phyloP scores from a whole-genome alignment of 2,797 vertebrate genomes.

The Crypturellus tataupa region DNA sequence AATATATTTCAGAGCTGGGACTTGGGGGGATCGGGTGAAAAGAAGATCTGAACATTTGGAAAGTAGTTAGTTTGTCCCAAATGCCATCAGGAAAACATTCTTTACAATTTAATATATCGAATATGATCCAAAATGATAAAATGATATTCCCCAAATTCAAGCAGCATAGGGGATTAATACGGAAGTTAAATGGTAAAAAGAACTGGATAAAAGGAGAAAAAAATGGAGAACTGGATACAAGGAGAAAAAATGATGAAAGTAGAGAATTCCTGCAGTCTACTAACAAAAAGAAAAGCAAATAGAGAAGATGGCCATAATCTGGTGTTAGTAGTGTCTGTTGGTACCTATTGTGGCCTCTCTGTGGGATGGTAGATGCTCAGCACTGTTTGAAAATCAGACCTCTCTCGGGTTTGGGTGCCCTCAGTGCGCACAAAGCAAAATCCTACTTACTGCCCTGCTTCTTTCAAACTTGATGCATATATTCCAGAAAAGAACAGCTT shows the following conservation, averaged over 20 bases:
- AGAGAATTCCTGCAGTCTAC: slow-evolving; percentile 1
- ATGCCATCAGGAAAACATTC: neutral
- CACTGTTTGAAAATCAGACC: neutral
- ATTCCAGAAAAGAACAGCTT: neutral
- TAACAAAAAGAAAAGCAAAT: neutral
- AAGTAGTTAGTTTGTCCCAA: slow-evolving; percentile 43
- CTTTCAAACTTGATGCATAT: neutral
- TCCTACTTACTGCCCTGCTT: neutral
- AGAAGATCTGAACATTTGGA: slow-evolving; percentile 37
- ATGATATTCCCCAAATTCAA: neutral
- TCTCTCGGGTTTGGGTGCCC: neutral
- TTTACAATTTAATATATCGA: slow-evolving; percentile 33
- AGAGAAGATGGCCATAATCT: neutral
- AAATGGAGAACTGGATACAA: neutral
- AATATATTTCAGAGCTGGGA: slow-evolving; percentile 75
- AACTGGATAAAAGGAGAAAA: neutral
- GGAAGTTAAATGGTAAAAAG: slow-evolving; percentile 10
- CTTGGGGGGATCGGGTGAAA: slow-evolving; percentile 61
- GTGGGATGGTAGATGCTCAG: neutral
- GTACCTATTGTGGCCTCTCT: neutral
- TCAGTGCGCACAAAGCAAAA: neutral
- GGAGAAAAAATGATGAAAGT: neutral
- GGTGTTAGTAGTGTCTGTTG: neutral
- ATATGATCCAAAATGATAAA: neutral
- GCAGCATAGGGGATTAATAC: neutral